These are phyloP conservation scores for Atrina japonica DNA, from an alignment of 2,888 invertebrate genomes.

Conservation along the genomic window DNA sequence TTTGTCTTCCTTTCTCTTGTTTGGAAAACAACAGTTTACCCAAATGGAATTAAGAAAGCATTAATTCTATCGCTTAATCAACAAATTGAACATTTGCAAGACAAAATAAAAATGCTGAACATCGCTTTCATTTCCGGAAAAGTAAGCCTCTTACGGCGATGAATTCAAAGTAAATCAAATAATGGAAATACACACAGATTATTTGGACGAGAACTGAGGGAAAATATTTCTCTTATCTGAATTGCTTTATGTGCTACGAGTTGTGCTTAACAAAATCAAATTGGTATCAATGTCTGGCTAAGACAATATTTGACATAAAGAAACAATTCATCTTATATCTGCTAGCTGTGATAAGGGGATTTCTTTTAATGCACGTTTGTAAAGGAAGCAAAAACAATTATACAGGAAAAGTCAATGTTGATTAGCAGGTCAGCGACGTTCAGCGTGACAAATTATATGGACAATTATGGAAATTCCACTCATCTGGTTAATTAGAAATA, in stretches of 20 bases:
- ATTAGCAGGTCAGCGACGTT: no score
- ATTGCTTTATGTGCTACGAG: not conserved
- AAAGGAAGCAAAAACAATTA: no score
- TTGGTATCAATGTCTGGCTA: not conserved
- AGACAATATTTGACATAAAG: constrained; percentile 2
- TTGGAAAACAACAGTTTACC: constrained; percentile 25
- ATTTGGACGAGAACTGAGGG: constrained; percentile 10
- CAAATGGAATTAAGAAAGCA: constrained; percentile 27
- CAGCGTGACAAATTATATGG: no score
- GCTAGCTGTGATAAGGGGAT: no score
- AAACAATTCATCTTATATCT: no score
- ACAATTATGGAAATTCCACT: no score
- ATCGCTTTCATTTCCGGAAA: constrained; percentile 28
- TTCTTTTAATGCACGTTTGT: no score
- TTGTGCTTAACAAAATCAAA: constrained; percentile 20
- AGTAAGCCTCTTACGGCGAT: constrained; percentile 18
- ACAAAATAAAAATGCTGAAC: constrained; percentile 30
- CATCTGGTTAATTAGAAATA: no score
- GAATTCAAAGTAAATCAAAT: constrained; percentile 31
- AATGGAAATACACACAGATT: constrained; percentile 14
- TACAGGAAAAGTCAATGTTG: no score
- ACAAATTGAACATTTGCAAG: constrained; percentile 38
- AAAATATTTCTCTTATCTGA: constrained; percentile 3
- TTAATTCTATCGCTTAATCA: constrained; percentile 28
- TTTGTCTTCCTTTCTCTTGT: constrained; percentile 20